Evolutionary conservation across 2,888 invertebrate species (phyloP).

Genomic region (Pseudeuparius sepicola): DNA sequence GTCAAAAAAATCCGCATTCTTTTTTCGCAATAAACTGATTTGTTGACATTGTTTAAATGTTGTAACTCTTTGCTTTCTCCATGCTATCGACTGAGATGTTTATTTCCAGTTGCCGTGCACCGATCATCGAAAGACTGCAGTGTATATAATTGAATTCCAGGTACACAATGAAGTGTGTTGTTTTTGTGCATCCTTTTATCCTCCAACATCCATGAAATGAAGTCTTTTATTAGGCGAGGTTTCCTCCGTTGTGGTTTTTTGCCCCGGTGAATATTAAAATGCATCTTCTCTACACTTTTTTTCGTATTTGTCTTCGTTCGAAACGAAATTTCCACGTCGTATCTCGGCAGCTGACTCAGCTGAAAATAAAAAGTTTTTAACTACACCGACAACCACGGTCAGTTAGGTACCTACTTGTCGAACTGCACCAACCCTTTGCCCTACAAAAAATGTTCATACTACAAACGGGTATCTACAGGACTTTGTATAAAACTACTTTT

Average conservation of each 20-base stretch:
- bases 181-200: constrained; percentile 31
- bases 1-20: no score
- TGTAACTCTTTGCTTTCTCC: no score
- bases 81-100: no score
- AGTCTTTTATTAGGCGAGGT: constrained; percentile 35
- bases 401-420: no score
- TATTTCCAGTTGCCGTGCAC: no score
- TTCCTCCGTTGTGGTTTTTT: constrained; percentile 24
- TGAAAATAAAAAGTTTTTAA: constrained; percentile 24
- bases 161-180: constrained; percentile 27
- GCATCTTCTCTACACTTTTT: constrained; percentile 27
- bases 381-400: no score
- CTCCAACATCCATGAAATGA: constrained; percentile 38
- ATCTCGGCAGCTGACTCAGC: constrained; percentile 32
- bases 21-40: no score
- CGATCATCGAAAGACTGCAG: constrained; percentile 29
- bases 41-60: no score
- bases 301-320: constrained; percentile 32
- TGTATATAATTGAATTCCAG: constrained; percentile 33
- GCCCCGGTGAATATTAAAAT: constrained; percentile 29
- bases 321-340: constrained; percentile 32
- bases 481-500: no score
- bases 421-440: no score
- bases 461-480: no score
- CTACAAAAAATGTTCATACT: no score